These are phyloP conservation scores for Galeruca laticollis DNA, from an alignment of 2,888 invertebrate species.

Conservation along the genomic window DNA sequence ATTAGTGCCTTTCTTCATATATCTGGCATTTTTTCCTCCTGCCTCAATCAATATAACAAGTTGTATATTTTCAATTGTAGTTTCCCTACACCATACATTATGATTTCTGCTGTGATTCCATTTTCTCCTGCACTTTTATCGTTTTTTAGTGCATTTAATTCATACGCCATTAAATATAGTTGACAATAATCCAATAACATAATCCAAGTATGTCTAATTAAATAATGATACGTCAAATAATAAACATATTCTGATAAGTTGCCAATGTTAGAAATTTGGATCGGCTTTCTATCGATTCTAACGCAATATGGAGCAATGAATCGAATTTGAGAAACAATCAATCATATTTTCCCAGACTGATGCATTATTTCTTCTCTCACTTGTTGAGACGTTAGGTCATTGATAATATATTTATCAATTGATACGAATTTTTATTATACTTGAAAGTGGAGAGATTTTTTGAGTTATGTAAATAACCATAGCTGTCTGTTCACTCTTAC, in stretches of 20 bases:
- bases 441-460: no score
- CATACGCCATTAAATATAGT: not conserved
- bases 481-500: no score
- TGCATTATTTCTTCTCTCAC: not conserved
- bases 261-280: slow-evolving; percentile 4
- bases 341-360: slow-evolving; percentile 16
- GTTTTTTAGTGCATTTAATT: no score
- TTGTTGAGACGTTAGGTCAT: not conserved
- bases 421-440: no score
- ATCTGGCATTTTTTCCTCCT: no score
- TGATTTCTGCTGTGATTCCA: no score
- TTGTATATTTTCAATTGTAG: no score
- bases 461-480: no score
- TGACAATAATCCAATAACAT: not conserved
- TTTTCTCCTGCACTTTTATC: no score
- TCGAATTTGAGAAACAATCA: slow-evolving; percentile 14
- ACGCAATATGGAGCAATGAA: slow-evolving; percentile 12
- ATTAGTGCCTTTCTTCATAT: no score
- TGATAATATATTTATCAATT: not conserved
- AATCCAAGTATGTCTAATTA: not conserved
- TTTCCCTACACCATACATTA: no score
- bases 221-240: not conserved
- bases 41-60: no score
- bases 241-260: slow-evolving; percentile 14
- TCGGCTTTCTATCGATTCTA: slow-evolving; percentile 3